These are phyloP conservation scores for Meloidogyne floridensis DNA, from an alignment of 1,140 invertebrate species.

Conservation along the genomic window DNA sequence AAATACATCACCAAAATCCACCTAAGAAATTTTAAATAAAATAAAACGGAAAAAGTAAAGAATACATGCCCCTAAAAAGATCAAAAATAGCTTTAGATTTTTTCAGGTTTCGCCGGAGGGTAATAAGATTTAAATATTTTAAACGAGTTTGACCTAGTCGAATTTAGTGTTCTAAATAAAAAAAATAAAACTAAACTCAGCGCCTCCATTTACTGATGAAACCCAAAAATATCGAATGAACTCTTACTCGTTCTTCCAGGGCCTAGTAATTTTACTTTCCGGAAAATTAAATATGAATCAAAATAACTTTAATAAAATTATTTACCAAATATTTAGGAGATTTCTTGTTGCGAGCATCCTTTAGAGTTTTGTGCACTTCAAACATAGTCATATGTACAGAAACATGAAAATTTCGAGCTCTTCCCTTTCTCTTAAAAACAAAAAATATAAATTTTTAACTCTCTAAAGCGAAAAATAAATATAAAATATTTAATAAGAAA, in stretches of 20 bases:
- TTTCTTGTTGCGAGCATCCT: conserved; percentile 30
- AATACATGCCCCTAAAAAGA: neutral
- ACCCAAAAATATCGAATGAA: too few relatives aligned
- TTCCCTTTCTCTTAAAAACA: conserved; percentile 22
- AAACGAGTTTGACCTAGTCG: too few relatives aligned
- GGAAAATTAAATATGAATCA: too few relatives aligned
- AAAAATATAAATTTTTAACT: neutral
- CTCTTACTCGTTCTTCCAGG: too few relatives aligned
- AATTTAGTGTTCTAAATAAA: too few relatives aligned
- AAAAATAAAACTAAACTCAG: conserved; percentile 13
- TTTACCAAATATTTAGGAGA: conserved; percentile 34
- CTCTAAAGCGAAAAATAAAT: neutral
- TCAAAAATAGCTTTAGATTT: too few relatives aligned
- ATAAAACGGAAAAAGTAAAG: neutral
- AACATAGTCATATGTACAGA: conserved; percentile 31
- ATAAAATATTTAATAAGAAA: neutral
- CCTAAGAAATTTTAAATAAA: neutral
- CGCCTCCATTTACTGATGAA: too few relatives aligned
- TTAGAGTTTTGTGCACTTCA: conserved; percentile 38
- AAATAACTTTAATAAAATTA: neutral
- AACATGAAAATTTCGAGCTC: conserved; percentile 22
- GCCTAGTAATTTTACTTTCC: too few relatives aligned
- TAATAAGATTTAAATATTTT: too few relatives aligned
- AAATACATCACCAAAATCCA: conserved; percentile 14
- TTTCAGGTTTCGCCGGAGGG: too few relatives aligned